A percentile compares a stretch with the other conserved stretches of the same genome.
phyloP scores from a whole-genome alignment of 1,140 invertebrate species.

The Drosophila lacertosa region DNA sequence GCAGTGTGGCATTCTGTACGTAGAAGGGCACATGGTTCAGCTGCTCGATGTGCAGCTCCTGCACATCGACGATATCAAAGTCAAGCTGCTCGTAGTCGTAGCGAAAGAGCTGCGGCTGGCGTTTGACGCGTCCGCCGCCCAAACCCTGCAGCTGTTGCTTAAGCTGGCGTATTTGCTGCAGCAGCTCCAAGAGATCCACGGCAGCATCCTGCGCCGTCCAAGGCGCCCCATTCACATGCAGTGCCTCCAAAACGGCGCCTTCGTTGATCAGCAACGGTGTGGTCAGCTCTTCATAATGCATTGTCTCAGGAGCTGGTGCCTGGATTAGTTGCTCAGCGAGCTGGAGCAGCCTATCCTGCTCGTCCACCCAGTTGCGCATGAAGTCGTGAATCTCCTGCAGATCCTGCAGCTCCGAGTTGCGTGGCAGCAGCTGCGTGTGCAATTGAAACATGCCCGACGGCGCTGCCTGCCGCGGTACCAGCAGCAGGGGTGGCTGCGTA shows the following conservation, averaged over 20 bases:
- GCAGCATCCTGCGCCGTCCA: constrained; percentile 58
- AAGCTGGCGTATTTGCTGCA: constrained; percentile 55
- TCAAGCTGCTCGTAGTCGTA: constrained; percentile 58
- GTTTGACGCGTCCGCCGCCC: constrained; percentile 26
- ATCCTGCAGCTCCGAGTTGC: constrained; percentile 75
- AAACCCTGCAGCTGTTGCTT: constrained; percentile 15
- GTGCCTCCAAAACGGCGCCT: constrained; percentile 45
- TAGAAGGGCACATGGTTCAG: constrained; percentile 67
- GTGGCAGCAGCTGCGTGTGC: constrained; percentile 58
- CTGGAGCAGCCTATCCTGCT: constrained; percentile 54
- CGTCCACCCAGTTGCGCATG: constrained; percentile 63
- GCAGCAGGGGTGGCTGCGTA: constrained; percentile 66
- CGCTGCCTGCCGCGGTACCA: constrained; percentile 74
- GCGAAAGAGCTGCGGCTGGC: constrained; percentile 43
- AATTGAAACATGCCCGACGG: constrained; percentile 70
- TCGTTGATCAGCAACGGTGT: constrained; percentile 50
- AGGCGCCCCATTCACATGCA: constrained; percentile 55
- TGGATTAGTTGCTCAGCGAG: constrained; percentile 28
- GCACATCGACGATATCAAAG: constrained; percentile 55
- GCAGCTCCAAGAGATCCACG: constrained; percentile 45
- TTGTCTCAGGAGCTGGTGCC: background rate
- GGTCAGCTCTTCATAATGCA: constrained; percentile 30
- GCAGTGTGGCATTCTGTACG: constrained; percentile 58
- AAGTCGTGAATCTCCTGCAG: constrained; percentile 76
- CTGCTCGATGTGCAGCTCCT: constrained; percentile 46